These are phyloP conservation scores for Acanthornis magna DNA, from an alignment of 2,797 vertebrate genomes.

Conservation along the genomic window DNA sequence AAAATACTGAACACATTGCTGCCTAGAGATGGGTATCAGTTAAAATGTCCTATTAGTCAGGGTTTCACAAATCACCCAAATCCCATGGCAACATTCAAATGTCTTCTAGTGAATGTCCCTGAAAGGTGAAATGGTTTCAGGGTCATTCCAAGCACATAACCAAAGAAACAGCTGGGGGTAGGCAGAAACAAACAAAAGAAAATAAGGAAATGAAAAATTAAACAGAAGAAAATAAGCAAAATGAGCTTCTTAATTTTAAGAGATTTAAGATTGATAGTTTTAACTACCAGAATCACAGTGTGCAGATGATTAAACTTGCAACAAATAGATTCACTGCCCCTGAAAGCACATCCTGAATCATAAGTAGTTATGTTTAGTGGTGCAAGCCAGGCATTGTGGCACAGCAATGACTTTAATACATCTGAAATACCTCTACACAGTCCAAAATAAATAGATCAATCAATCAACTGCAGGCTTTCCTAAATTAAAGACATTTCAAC, in stretches of 20 bases:
- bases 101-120: not conserved
- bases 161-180: not conserved
- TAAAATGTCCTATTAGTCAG: conserved; percentile 14
- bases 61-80: conserved; percentile 6
- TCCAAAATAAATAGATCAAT: not conserved
- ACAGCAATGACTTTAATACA: not conserved
- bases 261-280: not conserved
- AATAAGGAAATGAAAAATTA: not conserved
- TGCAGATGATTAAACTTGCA: not conserved
- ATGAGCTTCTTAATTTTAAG: not conserved
- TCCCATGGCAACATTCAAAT: not conserved
- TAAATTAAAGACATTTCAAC: not conserved
- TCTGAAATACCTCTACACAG: not conserved
- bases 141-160: not conserved
- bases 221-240: not conserved
- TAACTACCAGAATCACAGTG: not conserved
- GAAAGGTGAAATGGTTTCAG: not conserved
- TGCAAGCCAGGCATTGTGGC: not conserved
- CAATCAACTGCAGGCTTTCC: not conserved
- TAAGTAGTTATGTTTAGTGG: not conserved
- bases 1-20: not conserved
- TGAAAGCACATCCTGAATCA: not conserved
- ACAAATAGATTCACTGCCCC: not conserved
- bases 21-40: not conserved
- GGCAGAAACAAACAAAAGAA: not conserved